Percentiles rank a stretch among this genome's conserved stretches.
Evolutionary conservation across 2,888 invertebrate species (phyloP).

Genomic region (Agriopis marginaria): DNA sequence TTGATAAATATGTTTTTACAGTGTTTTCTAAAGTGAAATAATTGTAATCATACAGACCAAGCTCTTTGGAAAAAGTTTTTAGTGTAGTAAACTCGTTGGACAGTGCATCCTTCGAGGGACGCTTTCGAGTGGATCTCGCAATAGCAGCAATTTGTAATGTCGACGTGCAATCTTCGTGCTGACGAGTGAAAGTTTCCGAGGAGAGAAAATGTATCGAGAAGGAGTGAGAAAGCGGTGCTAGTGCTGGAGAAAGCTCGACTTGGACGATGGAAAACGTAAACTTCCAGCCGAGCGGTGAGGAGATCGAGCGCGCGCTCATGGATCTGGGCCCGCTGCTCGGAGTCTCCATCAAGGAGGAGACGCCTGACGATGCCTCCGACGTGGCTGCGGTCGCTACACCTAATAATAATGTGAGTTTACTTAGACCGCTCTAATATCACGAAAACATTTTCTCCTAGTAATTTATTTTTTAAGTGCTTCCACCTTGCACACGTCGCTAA

Average conservation of each 20-base stretch:
- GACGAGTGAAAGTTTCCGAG: conserved; percentile 74
- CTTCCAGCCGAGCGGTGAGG: conserved; percentile 76
- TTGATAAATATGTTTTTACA: conserved; percentile 52
- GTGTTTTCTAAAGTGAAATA: conserved; percentile 19
- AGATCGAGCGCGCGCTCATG: conserved; percentile 81
- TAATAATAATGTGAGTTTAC: conserved; percentile 62
- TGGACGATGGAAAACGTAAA: conserved; percentile 74
- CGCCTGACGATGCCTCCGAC: conserved; percentile 70
- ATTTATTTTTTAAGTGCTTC: not conserved
- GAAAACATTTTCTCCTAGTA: conserved; percentile 17
- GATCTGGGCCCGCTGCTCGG: conserved; percentile 81
- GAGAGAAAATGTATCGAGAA: conserved; percentile 64
- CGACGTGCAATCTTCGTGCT: conserved; percentile 72
- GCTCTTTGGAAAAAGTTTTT: not conserved
- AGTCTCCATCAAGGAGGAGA: conserved; percentile 81
- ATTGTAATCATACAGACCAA: not conserved
- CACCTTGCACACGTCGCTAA: not conserved
- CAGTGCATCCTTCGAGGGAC: conserved; percentile 48
- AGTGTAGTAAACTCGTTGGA: not conserved
- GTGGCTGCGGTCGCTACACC: conserved; percentile 51
- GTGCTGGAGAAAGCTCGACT: conserved; percentile 45
- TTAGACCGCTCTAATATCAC: not conserved
- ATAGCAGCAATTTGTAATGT: conserved; percentile 70
- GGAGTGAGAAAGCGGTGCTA: conserved; percentile 56
- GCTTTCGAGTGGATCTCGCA: conserved; percentile 62